Percentiles rank a stretch among this genome's conserved stretches.
These are phyloP conservation scores for Danio tinwini DNA, from an alignment of 2,797 vertebrate genomes.

Conservation along the genomic window DNA sequence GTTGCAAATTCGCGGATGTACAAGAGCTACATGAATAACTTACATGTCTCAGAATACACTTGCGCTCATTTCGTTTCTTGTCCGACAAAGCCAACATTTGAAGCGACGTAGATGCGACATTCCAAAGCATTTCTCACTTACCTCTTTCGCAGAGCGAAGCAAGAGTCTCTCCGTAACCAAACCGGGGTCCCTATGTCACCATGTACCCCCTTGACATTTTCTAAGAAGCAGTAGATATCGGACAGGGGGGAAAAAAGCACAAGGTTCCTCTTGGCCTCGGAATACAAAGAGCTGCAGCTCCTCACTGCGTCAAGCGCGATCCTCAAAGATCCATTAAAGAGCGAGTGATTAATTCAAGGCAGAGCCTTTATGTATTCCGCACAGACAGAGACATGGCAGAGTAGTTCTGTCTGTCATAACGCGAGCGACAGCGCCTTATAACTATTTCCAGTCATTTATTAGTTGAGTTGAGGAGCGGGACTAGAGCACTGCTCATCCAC, in stretches of 20 bases:
- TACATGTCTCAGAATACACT: conserved; percentile 16
- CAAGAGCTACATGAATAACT: conserved; percentile 30
- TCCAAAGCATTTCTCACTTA: conserved; percentile 67
- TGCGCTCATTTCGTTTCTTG: conserved; percentile 17
- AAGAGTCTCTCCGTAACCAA: conserved; percentile 66
- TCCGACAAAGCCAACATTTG: conserved; percentile 15
- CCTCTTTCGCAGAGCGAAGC: conserved; percentile 69
- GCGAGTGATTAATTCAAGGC: conserved; percentile 77
- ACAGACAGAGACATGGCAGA: conserved; percentile 63
- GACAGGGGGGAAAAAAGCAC: conserved; percentile 67
- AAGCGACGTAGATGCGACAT: conserved; percentile 33
- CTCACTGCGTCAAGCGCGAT: conserved; percentile 80
- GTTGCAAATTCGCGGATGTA: conserved; percentile 21
- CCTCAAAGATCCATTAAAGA: conserved; percentile 81
- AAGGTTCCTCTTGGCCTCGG: conserved; percentile 65
- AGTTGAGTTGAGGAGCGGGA: conserved; percentile 64
- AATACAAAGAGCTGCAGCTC: conserved; percentile 72
- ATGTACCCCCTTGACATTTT: conserved; percentile 67
- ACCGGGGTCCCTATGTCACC: conserved; percentile 70
- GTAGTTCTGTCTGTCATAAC: conserved; percentile 65
- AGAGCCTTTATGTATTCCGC: conserved; percentile 72
- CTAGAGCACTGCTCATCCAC: conserved; percentile 70
- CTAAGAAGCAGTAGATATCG: conserved; percentile 62
- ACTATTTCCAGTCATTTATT: conserved; percentile 67
- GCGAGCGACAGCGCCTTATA: conserved; percentile 75